These are phyloP conservation scores for Gymnorhina tibicen DNA, from an alignment of 2,113 vertebrate genomes.

Conservation along the genomic window DNA sequence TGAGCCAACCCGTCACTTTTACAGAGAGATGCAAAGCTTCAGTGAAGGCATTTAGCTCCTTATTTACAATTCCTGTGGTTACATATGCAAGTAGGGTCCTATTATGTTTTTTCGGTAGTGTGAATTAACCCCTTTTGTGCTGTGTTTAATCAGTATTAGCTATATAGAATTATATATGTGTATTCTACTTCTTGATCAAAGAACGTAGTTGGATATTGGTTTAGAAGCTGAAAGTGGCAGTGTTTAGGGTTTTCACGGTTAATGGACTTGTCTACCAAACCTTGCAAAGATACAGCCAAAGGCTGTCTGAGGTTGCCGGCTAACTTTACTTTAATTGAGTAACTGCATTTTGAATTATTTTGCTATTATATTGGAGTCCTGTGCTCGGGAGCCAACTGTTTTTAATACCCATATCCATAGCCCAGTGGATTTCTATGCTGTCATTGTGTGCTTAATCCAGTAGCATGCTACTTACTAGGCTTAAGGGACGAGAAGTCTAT, in stretches of 20 bases:
- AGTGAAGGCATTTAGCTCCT: slow-evolving; percentile 91
- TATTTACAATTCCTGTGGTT: slow-evolving; percentile 81
- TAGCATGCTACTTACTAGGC: slow-evolving; percentile 69
- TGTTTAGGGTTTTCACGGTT: slow-evolving; percentile 80
- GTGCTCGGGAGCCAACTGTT: slow-evolving; percentile 73
- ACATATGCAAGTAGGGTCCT: slow-evolving; percentile 85
- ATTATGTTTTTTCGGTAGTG: slow-evolving; percentile 81
- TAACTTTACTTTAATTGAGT: slow-evolving; percentile 76
- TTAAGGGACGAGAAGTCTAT: slow-evolving; percentile 51
- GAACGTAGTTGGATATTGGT: slow-evolving; percentile 87
- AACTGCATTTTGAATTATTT: slow-evolving; percentile 73
- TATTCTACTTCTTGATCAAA: slow-evolving; percentile 91
- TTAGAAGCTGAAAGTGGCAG: slow-evolving; percentile 87
- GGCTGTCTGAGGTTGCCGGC: slow-evolving; percentile 77
- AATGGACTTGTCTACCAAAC: slow-evolving; percentile 75
- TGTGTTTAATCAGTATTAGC: slow-evolving; percentile 94
- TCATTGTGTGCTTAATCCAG: slow-evolving; percentile 62
- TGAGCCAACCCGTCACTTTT: slow-evolving; percentile 95
- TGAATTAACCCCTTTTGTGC: slow-evolving; percentile 88
- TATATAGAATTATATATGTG: slow-evolving; percentile 92
- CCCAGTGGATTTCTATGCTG: slow-evolving; percentile 67
- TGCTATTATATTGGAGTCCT: slow-evolving; percentile 69
- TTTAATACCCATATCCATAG: slow-evolving; percentile 72
- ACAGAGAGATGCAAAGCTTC: slow-evolving; percentile 95
- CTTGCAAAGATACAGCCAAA: slow-evolving; percentile 62